A percentile compares a stretch with the other conserved stretches of the same genome.
Conservation (phyloP, 2,888 invertebrate genomes). For the Lepeophtheirus nordmannii region DNA sequence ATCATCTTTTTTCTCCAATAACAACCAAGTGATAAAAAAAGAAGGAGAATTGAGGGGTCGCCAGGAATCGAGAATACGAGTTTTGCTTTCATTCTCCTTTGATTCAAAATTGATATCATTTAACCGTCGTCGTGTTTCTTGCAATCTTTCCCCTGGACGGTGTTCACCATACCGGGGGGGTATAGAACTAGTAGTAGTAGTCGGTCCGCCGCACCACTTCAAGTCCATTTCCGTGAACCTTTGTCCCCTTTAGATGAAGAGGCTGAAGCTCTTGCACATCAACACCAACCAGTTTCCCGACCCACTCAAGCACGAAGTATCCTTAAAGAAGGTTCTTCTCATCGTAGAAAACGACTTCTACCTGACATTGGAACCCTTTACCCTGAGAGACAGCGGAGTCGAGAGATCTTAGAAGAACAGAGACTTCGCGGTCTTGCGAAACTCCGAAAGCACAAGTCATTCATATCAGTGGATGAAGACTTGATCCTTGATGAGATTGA, state of each 20-base stretch:
- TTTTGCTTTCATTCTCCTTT: too few species aligned
- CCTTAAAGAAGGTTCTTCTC: not conserved
- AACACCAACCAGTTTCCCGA: not conserved
- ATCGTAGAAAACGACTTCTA: not conserved
- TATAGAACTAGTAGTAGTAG: conserved; percentile 2
- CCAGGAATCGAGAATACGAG: too few species aligned
- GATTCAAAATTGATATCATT: too few species aligned
- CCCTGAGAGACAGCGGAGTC: not conserved
- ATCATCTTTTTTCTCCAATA: too few species aligned
- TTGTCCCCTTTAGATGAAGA: not conserved
- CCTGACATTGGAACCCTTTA: not conserved
- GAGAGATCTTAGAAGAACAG: conserved; percentile 1
- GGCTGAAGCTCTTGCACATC: not conserved
- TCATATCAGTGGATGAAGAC: not conserved
- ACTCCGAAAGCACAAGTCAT: not conserved
- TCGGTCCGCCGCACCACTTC: not conserved
- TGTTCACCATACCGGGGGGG: conserved; percentile 1
- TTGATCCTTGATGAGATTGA: not conserved
- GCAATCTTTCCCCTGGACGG: too few species aligned
- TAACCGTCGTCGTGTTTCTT: too few species aligned
- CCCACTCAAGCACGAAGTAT: not conserved
- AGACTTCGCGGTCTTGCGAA: not conserved
- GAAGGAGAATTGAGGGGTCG: too few species aligned
- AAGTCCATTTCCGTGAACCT: conserved; percentile 1
- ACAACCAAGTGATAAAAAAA: too few species aligned